Evolutionary conservation across 2,888 invertebrate genomes (phyloP).

Genomic region (Lysandra bellargus): DNA sequence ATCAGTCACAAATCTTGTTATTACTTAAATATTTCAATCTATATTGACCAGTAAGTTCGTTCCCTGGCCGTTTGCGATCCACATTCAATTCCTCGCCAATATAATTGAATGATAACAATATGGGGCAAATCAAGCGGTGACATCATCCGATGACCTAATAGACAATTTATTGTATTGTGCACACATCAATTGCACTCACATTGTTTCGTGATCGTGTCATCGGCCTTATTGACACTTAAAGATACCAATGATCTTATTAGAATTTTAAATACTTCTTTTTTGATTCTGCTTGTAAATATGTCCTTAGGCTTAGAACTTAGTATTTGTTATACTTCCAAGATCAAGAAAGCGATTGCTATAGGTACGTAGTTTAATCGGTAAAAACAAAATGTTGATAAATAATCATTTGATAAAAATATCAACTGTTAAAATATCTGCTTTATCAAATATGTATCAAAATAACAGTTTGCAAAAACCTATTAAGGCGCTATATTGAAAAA

Average conservation of each 20-base stretch:
- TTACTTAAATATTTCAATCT: background rate
- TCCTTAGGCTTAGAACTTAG: too few species aligned
- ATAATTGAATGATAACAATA: conserved; percentile 70
- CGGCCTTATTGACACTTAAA: conserved; percentile 42
- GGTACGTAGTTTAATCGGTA: too few species aligned
- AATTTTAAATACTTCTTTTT: background rate
- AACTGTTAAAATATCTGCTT: too few species aligned
- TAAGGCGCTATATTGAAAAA: too few species aligned
- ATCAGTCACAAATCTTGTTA: too few species aligned
- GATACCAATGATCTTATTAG: background rate
- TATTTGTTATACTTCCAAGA: too few species aligned
- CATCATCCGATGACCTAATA: conserved; percentile 54
- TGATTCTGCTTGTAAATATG: background rate
- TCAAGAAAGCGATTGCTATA: too few species aligned
- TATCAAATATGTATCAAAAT: too few species aligned
- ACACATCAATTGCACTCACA: conserved; percentile 49
- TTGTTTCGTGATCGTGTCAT: conserved; percentile 49
- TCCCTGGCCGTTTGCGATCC: conserved; percentile 38
- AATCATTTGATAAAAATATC: too few species aligned
- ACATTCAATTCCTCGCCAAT: conserved; percentile 65
- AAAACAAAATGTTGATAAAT: too few species aligned
- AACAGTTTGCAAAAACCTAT: too few species aligned
- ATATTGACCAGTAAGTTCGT: background rate
- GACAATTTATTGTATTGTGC: conserved; percentile 51
- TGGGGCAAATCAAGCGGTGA: conserved; percentile 60